Evolutionary conservation across 2,113 vertebrate genomes (phyloP), one percentile per base, ranked within the genome.

Genomic region (Melanocharis versteri): DNA sequence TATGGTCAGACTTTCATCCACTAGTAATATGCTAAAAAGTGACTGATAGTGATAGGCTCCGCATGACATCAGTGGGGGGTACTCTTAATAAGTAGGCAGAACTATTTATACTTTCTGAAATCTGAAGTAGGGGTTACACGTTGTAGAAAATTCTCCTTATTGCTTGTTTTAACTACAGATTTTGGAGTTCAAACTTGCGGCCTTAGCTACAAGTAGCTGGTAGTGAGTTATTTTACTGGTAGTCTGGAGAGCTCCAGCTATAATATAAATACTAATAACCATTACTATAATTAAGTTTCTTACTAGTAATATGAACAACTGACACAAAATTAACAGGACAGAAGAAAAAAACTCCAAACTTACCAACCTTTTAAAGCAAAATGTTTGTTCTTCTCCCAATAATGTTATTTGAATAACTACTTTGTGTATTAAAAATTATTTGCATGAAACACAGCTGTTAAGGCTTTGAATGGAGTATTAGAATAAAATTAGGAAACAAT

Each of bases 41-140:
- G 14, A 73, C 47, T 42, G 30, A 81, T 39, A 30, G 15, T 39
- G 39, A 77, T 71, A 86, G 35, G 9, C 20, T 54, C 35, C 66
- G 19, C 3, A 4, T 47, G 33, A 35, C 5, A 31, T 45, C 2
- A 2, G 6, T 33, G 5, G 16, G 8, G 24, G 8, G 9, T 45
- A 28, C 6, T 73, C 28, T 65, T 37, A 75, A 70, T 16, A 13
- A 53, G 14, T 24, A 77, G 33, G 16, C 8, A 84, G n/a, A 82
- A 35, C 18, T 53, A 64, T 27, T 40, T 48, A 51, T 7, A 53
- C 9, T 42, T 54, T 13, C 8, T 58, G 73, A 89, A 81, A 87
- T 48, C 33, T 4, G 17, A 57, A 61, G 15, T 28, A 72, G n/a
- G 22, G 54, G 3, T 31, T 64, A 51, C 6, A 45, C 9, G 5